phyloP scores from a whole-genome alignment of 2,797 vertebrate species.

The Alcedo atthis region DNA sequence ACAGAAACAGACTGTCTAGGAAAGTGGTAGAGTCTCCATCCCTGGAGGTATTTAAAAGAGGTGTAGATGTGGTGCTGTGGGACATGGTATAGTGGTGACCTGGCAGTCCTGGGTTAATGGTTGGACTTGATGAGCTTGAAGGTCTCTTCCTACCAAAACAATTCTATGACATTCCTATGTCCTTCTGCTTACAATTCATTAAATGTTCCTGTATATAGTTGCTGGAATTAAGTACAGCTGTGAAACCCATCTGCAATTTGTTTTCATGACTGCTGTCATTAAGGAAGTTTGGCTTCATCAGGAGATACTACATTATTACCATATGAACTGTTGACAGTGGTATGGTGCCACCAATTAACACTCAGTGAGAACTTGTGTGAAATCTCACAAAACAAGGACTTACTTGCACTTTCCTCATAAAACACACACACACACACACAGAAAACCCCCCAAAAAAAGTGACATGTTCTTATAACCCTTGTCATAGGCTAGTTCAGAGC shows the following conservation, averaged over 20 bases:
- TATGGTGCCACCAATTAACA: rapidly evolving
- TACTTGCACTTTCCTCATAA: not conserved
- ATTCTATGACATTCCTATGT: not conserved
- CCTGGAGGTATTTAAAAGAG: not conserved
- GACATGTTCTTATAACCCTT: not conserved
- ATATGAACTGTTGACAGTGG: not conserved
- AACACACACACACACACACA: not conserved
- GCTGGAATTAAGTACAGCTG: not conserved
- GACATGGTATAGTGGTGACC: not conserved
- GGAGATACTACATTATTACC: not conserved
- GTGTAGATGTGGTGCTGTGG: not conserved
- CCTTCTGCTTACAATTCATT: not conserved
- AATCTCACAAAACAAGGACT: not conserved
- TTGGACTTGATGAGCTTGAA: not conserved
- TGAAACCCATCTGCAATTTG: not conserved
- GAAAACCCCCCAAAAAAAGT: rapidly evolving
- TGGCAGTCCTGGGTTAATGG: not conserved
- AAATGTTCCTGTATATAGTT: not conserved
- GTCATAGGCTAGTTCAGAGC: rapidly evolving
- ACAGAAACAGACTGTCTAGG: not conserved
- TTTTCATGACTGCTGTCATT: not conserved
- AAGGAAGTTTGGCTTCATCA: not conserved
- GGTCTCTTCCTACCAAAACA: not conserved
- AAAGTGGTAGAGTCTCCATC: not conserved
- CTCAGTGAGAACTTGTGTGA: not conserved